Conservation (phyloP, 2,797 vertebrate species). For the Paedocypris micromegethes region DNA sequence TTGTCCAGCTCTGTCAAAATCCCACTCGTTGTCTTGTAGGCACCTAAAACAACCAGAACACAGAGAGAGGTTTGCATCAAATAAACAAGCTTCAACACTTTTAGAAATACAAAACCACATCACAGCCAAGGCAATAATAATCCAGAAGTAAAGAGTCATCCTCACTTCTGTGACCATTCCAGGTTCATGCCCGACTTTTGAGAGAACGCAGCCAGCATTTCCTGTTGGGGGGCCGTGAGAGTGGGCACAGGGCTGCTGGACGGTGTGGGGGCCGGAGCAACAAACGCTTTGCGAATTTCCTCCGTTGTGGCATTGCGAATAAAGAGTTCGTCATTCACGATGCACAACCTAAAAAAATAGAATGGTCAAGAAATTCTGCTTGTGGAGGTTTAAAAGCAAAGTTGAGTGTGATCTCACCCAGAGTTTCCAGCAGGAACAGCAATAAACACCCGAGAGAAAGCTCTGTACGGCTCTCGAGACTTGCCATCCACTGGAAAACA, state of each 20-base stretch:
- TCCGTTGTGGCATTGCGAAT: conserved; percentile 83
- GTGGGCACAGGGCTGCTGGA: conserved; percentile 90
- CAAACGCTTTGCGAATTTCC: conserved; percentile 82
- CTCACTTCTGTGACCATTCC: conserved; percentile 94
- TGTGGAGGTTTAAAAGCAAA: no score
- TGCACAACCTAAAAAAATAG: conserved; percentile 70
- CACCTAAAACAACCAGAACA: conserved; percentile 64
- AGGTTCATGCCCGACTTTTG: conserved; percentile 89
- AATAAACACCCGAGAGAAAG: conserved; percentile 85
- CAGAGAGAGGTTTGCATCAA: not conserved
- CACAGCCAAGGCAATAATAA: not conserved
- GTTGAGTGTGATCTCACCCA: conserved; percentile 64
- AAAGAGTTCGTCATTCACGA: conserved; percentile 89
- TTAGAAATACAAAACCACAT: not conserved
- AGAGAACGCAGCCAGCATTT: conserved; percentile 86
- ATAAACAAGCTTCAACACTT: conserved; percentile 1
- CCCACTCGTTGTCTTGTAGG: conserved; percentile 89
- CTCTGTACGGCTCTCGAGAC: conserved; percentile 77
- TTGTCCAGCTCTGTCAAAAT: conserved; percentile 77
- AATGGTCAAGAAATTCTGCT: not conserved
- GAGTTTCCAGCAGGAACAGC: conserved; percentile 79
- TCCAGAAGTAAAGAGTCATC: not conserved
- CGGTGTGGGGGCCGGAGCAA: conserved; percentile 84
- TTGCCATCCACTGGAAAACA: conserved; percentile 74
- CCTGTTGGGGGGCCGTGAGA: conserved; percentile 81